These are phyloP conservation scores for Taeniopygia guttata DNA, from an alignment of 2,797 vertebrate species.

Conservation along the genomic window DNA sequence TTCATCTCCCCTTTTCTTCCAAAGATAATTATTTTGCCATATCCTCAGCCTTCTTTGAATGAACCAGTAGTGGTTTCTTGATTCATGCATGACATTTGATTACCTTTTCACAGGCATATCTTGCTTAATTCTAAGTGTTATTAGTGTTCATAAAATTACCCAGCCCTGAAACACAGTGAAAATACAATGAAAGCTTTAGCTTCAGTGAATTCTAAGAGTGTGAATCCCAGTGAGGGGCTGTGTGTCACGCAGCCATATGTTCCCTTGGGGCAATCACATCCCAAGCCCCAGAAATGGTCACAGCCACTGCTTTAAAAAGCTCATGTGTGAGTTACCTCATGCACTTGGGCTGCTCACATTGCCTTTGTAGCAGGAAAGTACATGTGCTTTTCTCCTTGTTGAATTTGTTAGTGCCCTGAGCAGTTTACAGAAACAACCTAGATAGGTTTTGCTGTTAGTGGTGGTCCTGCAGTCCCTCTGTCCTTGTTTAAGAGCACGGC, in stretches of 20 bases:
- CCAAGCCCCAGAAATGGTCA: background rate
- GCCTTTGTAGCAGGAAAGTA: background rate
- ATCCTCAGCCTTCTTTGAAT: background rate
- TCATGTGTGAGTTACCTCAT: background rate
- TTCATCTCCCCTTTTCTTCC: background rate
- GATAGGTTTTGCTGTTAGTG: background rate
- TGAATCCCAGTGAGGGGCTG: background rate
- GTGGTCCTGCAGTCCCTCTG: background rate
- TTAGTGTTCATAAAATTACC: conserved; percentile 37
- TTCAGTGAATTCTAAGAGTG: background rate
- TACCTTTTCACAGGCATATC: background rate
- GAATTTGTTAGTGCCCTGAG: background rate
- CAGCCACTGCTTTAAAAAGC: background rate
- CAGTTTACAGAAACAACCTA: background rate
- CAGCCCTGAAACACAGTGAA: conserved; percentile 10
- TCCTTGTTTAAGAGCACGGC: background rate
- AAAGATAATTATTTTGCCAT: background rate
- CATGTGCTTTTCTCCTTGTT: background rate
- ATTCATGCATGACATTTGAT: conserved; percentile 33
- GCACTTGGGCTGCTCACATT: background rate
- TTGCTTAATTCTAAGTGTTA: conserved; percentile 27
- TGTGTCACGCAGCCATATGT: background rate
- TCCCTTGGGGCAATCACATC: background rate
- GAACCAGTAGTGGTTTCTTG: background rate
- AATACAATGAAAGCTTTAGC: conserved; percentile 5